Evolutionary conservation across 2,113 vertebrate genomes (phyloP).

Genomic region (Peromyscus maniculatus): DNA sequence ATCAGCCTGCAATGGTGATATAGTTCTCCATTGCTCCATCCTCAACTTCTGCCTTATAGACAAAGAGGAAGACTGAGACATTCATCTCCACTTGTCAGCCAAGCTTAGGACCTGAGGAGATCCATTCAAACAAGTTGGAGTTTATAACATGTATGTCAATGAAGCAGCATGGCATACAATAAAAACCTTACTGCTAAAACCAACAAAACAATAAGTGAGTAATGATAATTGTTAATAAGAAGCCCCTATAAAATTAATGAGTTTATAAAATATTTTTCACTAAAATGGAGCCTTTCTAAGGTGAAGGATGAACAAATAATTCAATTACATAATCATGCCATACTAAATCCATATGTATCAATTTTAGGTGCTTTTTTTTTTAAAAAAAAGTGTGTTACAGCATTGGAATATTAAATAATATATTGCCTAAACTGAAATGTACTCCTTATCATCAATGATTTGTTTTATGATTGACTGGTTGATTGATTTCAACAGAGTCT

Average conservation of each 20-base stretch:
- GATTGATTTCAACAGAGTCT: background rate
- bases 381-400: background rate
- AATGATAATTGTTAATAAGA: conserved; percentile 58
- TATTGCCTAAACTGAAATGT: background rate
- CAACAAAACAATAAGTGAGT: conserved; percentile 22
- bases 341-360: background rate
- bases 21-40: no score
- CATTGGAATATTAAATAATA: background rate
- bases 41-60: background rate
- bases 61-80: background rate
- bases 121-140: background rate
- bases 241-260: conserved; percentile 32
- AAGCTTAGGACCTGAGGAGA: background rate
- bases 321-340: background rate
- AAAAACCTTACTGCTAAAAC: background rate
- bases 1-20: no score
- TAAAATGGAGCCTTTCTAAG: conserved; percentile 21
- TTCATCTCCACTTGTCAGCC: background rate
- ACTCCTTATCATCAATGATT: background rate
- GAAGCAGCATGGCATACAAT: background rate
- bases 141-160: background rate
- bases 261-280: background rate
- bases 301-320: background rate
- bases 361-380: background rate
- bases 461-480: background rate